Conservation (phyloP, 1,140 invertebrate genomes). For the Zaprionus lachaisei region DNA sequence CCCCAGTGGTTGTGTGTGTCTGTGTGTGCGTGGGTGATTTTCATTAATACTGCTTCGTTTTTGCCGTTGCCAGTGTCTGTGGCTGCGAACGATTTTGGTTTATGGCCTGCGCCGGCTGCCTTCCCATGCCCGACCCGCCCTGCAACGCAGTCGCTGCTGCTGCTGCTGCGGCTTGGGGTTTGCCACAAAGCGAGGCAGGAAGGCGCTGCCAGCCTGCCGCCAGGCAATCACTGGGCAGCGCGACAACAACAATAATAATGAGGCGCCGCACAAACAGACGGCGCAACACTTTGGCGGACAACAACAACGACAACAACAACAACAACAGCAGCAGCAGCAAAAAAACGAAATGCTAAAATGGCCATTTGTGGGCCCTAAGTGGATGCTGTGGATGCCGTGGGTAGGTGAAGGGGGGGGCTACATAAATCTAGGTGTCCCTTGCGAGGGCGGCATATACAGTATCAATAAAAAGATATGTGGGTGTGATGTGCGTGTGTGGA, state of each 20-base stretch:
- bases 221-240: conserved; percentile 56
- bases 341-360: not conserved
- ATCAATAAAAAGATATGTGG: not conserved
- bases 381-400: conserved; percentile 21
- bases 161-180: conserved; percentile 63
- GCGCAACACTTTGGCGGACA: conserved; percentile 67
- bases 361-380: not conserved
- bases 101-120: conserved; percentile 47
- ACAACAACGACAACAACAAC: conserved; percentile 16
- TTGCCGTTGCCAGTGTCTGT: conserved; percentile 63
- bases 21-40: conserved; percentile 63
- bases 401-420: conserved; percentile 1
- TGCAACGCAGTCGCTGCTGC: conserved; percentile 31
- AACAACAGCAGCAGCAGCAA: conserved; percentile 35
- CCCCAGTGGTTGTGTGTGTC: conserved; percentile 3
- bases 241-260: conserved; percentile 65
- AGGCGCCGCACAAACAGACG: conserved; percentile 70
- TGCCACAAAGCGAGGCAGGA: conserved; percentile 70
- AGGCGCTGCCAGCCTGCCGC: conserved; percentile 61
- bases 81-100: conserved; percentile 76
- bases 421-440: conserved; percentile 52
- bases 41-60: conserved; percentile 80
- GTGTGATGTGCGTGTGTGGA: conserved; percentile 16
- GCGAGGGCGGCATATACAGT: conserved; percentile 19
- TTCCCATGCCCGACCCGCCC: not conserved